These are phyloP conservation scores for Henricia sp. DNA, from an alignment of 53 echinoderm and acorn worm species.

Conservation along the genomic window DNA sequence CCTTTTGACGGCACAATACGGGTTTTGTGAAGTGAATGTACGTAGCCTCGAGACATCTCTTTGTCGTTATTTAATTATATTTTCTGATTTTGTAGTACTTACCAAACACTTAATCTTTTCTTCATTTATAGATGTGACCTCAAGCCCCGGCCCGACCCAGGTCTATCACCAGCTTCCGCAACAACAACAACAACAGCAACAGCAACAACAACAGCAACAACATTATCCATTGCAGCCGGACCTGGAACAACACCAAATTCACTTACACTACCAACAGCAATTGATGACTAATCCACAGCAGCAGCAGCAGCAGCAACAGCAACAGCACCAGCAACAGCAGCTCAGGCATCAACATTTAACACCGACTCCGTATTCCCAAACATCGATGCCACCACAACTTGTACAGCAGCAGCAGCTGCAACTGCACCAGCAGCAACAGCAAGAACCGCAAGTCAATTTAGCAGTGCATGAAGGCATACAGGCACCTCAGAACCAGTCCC, in stretches of 20 bases:
- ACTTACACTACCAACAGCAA: slow-evolving; percentile 61
- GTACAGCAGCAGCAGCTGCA: too few species aligned
- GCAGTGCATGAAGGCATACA: slow-evolving; percentile 26
- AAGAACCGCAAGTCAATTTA: slow-evolving; percentile 46
- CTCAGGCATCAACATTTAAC: slow-evolving; percentile 62
- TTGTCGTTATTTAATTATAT: too few species aligned
- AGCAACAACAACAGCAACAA: slow-evolving; percentile 51
- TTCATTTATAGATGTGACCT: slow-evolving; percentile 29
- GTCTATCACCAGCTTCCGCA: slow-evolving; percentile 49
- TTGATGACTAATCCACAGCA: slow-evolving; percentile 25
- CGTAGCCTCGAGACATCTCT: too few species aligned
- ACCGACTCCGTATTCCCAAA: slow-evolving; percentile 25
- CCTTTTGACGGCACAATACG: too few species aligned
- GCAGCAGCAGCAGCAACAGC: slow-evolving; percentile 58
- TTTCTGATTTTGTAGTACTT: too few species aligned
- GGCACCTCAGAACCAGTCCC: slow-evolving; percentile 20
- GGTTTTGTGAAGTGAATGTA: too few species aligned
- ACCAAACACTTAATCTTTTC: too few species aligned
- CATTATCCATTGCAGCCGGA: slow-evolving; percentile 46
- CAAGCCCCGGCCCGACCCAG: slow-evolving; percentile 45
- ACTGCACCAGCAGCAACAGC: slow-evolving; percentile 59
- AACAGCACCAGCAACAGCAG: slow-evolving; percentile 53
- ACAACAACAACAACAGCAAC: slow-evolving; percentile 28
- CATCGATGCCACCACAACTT: slow-evolving; percentile 43
- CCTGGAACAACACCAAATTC: slow-evolving; percentile 57